Evolutionary conservation across 1,140 invertebrate species (phyloP).

Genomic region (Oryzaephilus surinamensis): DNA sequence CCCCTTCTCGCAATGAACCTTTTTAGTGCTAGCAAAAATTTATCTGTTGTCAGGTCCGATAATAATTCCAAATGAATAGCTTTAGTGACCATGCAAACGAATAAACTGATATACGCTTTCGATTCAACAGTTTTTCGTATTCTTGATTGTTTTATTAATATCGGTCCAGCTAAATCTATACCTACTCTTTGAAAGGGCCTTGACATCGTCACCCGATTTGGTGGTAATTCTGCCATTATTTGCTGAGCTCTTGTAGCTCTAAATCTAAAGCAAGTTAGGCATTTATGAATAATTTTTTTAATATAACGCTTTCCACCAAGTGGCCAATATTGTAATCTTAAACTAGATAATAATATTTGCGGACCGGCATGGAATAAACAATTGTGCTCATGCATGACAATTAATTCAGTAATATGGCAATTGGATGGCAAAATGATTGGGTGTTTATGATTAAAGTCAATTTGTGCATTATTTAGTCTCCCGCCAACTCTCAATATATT

Average conservation of each 20-base stretch:
- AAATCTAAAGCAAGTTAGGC: conserved; percentile 10
- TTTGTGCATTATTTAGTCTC: no score
- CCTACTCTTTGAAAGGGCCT: conserved; percentile 23
- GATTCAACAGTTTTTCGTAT: conserved; percentile 4
- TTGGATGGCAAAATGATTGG: no score
- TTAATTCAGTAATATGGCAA: no score
- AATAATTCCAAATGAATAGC: conserved; percentile 26
- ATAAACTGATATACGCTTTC: conserved; percentile 33
- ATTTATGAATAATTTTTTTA: no score
- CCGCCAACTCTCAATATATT: no score
- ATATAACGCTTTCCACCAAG: no score
- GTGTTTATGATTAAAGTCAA: no score
- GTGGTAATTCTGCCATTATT: conserved; percentile 32
- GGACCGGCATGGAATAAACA: conserved; percentile 10
- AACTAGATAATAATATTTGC: conserved; percentile 9
- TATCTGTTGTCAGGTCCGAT: conserved; percentile 11
- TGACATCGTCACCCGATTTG: conserved; percentile 16
- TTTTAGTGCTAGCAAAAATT: conserved; percentile 29
- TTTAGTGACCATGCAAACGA: conserved; percentile 28
- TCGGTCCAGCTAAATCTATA: conserved; percentile 30
- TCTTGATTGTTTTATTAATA: conserved; percentile 13
- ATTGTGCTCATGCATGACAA: no score
- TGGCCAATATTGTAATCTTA: conserved; percentile 15
- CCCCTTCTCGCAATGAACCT: conserved; percentile 32
- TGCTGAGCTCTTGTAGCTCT: conserved; percentile 10